Percentiles rank a stretch among this genome's conserved stretches.
Evolutionary conservation across 2,888 invertebrate species (phyloP).

Genomic region (Leptinotarsa rubiginosa): DNA sequence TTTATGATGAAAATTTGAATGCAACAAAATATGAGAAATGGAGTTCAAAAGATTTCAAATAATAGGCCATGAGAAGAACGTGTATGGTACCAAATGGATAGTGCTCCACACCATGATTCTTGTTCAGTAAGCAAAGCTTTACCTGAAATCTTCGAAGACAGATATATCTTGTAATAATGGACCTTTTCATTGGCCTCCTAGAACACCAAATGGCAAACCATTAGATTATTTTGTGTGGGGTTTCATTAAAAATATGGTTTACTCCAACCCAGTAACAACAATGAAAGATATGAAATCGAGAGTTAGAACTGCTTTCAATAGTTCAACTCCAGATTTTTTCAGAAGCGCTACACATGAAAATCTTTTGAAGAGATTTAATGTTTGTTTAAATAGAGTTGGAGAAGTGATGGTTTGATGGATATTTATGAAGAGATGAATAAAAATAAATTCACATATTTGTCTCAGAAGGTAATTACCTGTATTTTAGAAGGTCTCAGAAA

Average conservation of each 20-base stretch:
- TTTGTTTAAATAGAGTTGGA: slow-evolving; percentile 7
- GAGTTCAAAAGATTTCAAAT: background rate
- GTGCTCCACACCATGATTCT: background rate
- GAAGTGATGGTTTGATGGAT: background rate
- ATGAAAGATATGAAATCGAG: slow-evolving; percentile 5
- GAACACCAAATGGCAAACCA: slow-evolving; percentile 23
- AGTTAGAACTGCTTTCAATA: slow-evolving; percentile 17
- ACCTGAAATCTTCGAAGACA: slow-evolving; percentile 18
- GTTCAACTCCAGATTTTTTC: slow-evolving; percentile 1
- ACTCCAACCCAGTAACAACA: slow-evolving; percentile 9
- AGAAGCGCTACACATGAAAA: slow-evolving; percentile 11
- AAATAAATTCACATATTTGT: too few relatives aligned
- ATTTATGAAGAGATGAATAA: too few relatives aligned
- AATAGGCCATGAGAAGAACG: background rate
- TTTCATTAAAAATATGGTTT: slow-evolving; percentile 28
- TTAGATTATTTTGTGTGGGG: slow-evolving; percentile 28
- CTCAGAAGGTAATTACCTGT: too few relatives aligned
- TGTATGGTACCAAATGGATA: background rate
- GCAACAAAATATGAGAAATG: background rate
- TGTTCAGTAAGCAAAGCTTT: background rate
- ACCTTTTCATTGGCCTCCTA: slow-evolving; percentile 14
- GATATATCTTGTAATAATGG: slow-evolving; percentile 21
- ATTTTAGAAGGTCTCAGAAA: too few relatives aligned
- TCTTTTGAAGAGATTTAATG: slow-evolving; percentile 2
- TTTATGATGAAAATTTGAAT: background rate